Evolutionary conservation across 1,140 invertebrate species (phyloP).

Genomic region (Zaprionus africanus): DNA sequence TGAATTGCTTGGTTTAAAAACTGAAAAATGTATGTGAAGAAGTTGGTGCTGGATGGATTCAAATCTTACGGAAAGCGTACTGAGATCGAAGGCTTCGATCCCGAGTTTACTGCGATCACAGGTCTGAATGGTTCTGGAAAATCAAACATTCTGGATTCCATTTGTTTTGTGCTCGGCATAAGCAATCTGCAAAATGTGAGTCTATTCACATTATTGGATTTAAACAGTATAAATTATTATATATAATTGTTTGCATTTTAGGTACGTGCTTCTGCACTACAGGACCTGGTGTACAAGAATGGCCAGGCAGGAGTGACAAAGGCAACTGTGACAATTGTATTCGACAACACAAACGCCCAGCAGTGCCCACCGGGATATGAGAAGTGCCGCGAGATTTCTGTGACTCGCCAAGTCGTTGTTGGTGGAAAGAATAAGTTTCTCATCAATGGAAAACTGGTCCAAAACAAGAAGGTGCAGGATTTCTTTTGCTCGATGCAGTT

Average conservation of each 20-base stretch:
- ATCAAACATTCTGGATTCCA: slow-evolving; percentile 99
- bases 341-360: slow-evolving; percentile 95
- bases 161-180: slow-evolving; percentile 99
- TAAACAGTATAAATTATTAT: not conserved
- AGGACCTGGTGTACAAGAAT: slow-evolving; percentile 98
- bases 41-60: slow-evolving; percentile 97
- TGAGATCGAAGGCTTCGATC: slow-evolving; percentile 97
- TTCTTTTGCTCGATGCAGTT: slow-evolving; percentile 98
- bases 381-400: slow-evolving; percentile 95
- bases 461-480: slow-evolving; percentile 95
- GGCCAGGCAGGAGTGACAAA: slow-evolving; percentile 98
- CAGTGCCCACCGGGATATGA: slow-evolving; percentile 97
- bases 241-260: slow-evolving; percentile 72
- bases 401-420: slow-evolving; percentile 94
- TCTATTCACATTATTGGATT: not conserved
- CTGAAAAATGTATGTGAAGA: slow-evolving; percentile 95
- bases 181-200: slow-evolving; percentile 96
- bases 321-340: slow-evolving; percentile 97
- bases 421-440: slow-evolving; percentile 96
- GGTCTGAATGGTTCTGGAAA: slow-evolving; percentile 99
- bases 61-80: slow-evolving; percentile 98
- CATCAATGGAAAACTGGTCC: slow-evolving; percentile 96
- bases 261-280: slow-evolving; percentile 95
- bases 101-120: slow-evolving; percentile 98
- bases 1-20: not conserved